Percentiles rank a stretch among this genome's conserved stretches.
phyloP scores from a whole-genome alignment of 2,888 invertebrate genomes.

The Coremacera marginata region DNA sequence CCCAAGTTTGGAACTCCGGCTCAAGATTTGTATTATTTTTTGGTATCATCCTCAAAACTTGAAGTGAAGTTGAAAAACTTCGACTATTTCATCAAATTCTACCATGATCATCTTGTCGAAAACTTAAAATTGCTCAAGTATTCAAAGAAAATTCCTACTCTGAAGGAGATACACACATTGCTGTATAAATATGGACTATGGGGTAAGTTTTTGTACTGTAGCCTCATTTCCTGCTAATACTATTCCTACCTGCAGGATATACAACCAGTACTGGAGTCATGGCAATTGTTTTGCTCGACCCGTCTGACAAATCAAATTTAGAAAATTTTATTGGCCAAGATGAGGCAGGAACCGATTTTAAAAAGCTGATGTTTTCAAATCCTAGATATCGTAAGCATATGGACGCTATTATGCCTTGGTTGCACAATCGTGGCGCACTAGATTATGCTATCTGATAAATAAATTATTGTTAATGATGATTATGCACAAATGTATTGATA shows the following conservation, averaged over 20 bases:
- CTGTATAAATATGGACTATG: conserved; percentile 59
- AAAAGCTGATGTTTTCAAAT: conserved; percentile 55
- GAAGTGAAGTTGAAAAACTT: conserved; percentile 62
- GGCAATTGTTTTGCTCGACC: conserved; percentile 56
- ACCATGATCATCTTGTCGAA: conserved; percentile 58
- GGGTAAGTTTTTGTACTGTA: conserved; percentile 50
- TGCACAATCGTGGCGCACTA: conserved; percentile 56
- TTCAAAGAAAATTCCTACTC: conserved; percentile 54
- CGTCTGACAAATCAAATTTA: conserved; percentile 55
- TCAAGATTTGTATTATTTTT: conserved; percentile 57
- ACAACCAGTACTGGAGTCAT: conserved; percentile 53
- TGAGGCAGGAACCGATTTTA: conserved; percentile 53
- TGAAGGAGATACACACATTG: conserved; percentile 58
- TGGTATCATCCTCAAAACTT: conserved; percentile 59
- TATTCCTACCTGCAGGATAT: conserved; percentile 45
- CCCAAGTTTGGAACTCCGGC: conserved; percentile 61
- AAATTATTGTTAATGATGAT: not conserved
- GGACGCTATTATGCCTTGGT: conserved; percentile 61
- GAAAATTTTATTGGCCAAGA: conserved; percentile 55
- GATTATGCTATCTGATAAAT: not conserved
- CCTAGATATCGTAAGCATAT: conserved; percentile 59
- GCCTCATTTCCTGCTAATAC: too few species aligned
- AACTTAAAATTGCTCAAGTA: conserved; percentile 59
- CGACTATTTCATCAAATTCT: conserved; percentile 62
- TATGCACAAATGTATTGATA: not conserved